Percentiles rank a stretch among this genome's conserved stretches.
phyloP scores from a whole-genome alignment of 2,113 vertebrate species.

The Oryzias javanicus region DNA sequence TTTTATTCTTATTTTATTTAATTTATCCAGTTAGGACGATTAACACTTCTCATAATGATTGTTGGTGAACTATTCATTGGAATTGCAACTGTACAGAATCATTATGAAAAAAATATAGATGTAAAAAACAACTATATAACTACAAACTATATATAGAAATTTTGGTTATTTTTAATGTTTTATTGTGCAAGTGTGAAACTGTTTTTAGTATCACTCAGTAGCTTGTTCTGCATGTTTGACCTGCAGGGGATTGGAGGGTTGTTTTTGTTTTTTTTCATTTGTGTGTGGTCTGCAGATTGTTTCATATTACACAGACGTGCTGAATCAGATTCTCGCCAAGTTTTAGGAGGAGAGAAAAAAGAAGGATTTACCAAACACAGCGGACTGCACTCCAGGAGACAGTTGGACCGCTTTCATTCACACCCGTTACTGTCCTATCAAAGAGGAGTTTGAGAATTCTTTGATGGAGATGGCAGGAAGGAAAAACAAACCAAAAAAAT shows the following conservation, averaged over 20 bases:
- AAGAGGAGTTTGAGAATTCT: conserved; percentile 22
- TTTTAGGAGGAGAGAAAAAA: not conserved
- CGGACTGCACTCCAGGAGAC: conserved; percentile 6
- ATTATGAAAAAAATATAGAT: conserved; percentile 59
- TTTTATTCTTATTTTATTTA: conserved; percentile 68
- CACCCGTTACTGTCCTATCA: conserved; percentile 38
- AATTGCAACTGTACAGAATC: conserved; percentile 35
- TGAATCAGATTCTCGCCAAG: not conserved
- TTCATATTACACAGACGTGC: conserved; percentile 40
- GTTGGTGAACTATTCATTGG: conserved; percentile 32
- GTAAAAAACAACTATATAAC: conserved; percentile 20
- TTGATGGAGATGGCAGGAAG: conserved; percentile 11
- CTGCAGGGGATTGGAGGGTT: conserved; percentile 60
- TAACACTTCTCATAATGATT: conserved; percentile 15
- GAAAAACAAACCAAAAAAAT: conserved; percentile 6
- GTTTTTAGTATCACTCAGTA: conserved; percentile 59
- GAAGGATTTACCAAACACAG: conserved; percentile 14
- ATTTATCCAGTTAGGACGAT: conserved; percentile 52
- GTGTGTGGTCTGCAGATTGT: not conserved
- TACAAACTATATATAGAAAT: conserved; percentile 55
- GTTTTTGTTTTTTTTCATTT: conserved; percentile 55
- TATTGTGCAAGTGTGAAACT: conserved; percentile 60
- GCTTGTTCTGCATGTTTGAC: conserved; percentile 73
- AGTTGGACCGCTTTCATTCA: conserved; percentile 22
- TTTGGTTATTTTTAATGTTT: conserved; percentile 71